Base-by-base conservation (phyloP, 2,888 invertebrate genomes). In the Drosophila putrida region DNA sequence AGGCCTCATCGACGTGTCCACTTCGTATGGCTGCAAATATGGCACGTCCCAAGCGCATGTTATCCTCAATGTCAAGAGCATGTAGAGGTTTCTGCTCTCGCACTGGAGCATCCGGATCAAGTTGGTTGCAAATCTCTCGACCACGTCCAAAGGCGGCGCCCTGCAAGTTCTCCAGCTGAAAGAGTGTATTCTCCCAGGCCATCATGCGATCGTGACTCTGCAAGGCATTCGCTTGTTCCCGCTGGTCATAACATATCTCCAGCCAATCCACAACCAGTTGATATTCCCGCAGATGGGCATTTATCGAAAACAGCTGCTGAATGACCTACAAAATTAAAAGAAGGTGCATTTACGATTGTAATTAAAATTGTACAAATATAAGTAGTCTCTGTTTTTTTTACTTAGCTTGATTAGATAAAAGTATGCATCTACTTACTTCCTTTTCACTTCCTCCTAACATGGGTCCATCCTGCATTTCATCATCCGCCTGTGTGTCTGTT, bases 241-340 rank as follows among this genome's bases (percentile, higher is more conserved):
- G 93, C 75, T 95, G 95, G 6, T 94, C 92, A 15, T 97, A 96
- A 90, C 96, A 96, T 39, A 95, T 94, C 92, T 98, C 98, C 57
- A 98, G 91, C 98, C 98, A 98, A 92, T 98, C 98, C 27, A 98
- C 96, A 41, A 98, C 95, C 50, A 98, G 91, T 91, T 98, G 97
- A 86, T 96, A 95, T 89, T 96, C 95, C 35, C 96, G 92, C 33
- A 95, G 83, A 64, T 94, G 94, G 0, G 94, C 92, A 82, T 95
- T 94, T 59, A 93, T 93, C 91, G 92, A 35, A 90, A 88, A 94
- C 69, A 90, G 93, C 77, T 91, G 91, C 15, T 88, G 82, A 11
- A 93, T 91, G 2, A 93, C 90, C 74, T 77, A 4, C 1, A 5
- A 10, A 25, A 47, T 5, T 6, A 3, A 43, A 9, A 6, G 4